Conservation (phyloP, 2,888 invertebrate species). For the Uropetala carovei region DNA sequence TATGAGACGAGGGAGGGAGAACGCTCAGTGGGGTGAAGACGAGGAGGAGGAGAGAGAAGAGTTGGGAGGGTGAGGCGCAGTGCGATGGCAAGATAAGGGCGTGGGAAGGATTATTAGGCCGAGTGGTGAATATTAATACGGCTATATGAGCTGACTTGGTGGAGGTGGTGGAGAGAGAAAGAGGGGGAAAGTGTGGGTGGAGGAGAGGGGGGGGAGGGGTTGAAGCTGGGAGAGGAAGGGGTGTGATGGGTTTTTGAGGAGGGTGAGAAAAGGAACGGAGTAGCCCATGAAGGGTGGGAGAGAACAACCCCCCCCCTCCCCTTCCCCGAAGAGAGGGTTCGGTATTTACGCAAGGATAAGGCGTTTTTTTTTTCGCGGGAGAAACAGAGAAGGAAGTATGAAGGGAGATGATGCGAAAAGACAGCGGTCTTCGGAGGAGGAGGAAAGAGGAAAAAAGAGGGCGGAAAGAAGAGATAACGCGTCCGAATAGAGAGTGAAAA, state of each 20-base stretch:
- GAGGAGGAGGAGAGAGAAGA: not conserved
- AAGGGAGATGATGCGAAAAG: not conserved
- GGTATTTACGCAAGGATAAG: not conserved
- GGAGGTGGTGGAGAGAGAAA: not conserved
- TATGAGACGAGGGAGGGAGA: not conserved
- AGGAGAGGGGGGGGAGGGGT: not conserved
- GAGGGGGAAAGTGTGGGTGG: not conserved
- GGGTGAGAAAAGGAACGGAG: not conserved
- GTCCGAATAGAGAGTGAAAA: not conserved
- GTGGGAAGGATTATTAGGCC: conserved; percentile 62
- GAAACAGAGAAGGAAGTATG: not conserved
- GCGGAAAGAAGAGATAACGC: not conserved
- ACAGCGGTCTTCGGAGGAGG: not conserved
- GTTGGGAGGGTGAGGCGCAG: conserved; percentile 36
- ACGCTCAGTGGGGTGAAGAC: not conserved
- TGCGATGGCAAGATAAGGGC: conserved; percentile 56
- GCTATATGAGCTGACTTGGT: conserved; percentile 60
- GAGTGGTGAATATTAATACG: conserved; percentile 63
- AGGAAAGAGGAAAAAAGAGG: not conserved
- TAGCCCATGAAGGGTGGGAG: too few species aligned
- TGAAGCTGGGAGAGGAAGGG: not conserved
- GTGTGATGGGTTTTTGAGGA: not conserved
- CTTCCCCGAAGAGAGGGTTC: not conserved
- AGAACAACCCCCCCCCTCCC: too few species aligned
- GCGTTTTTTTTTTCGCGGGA: not conserved